A percentile compares a stretch with the other conserved stretches of the same genome.
These are phyloP conservation scores for Mus spicilegus DNA, from an alignment of 2,113 vertebrate species.

Conservation along the genomic window DNA sequence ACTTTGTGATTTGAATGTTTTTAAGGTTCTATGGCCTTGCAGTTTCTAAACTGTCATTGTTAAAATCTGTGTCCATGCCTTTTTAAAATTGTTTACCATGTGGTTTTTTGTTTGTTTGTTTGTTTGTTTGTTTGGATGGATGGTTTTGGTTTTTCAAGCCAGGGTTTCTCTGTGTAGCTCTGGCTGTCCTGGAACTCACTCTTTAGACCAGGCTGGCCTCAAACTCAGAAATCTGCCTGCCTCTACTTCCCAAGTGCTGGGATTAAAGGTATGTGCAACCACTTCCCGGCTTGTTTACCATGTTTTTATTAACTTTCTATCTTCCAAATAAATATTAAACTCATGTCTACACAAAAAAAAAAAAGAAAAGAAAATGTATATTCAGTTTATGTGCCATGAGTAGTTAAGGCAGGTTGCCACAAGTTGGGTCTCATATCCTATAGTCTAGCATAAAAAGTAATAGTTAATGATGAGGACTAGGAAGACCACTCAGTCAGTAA, in stretches of 20 bases:
- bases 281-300: no score
- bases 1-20: constrained; percentile 12
- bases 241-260: no score
- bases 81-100: background rate
- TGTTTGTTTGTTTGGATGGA: no score
- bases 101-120: no score
- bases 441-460: background rate
- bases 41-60: background rate
- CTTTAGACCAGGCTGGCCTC: no score
- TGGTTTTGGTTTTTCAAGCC: no score
- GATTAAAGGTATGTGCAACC: no score
- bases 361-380: background rate
- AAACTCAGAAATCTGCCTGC: no score
- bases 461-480: background rate
- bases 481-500: background rate
- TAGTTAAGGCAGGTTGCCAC: constrained; percentile 15
- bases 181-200: no score
- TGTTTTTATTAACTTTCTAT: background rate
- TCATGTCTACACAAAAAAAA: background rate
- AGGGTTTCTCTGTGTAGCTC: no score
- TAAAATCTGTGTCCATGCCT: background rate
- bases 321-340: background rate
- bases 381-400: background rate
- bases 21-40: background rate
- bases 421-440: background rate